Base-by-base conservation (phyloP, 1,140 invertebrate genomes). In the Heliothis virescens region DNA sequence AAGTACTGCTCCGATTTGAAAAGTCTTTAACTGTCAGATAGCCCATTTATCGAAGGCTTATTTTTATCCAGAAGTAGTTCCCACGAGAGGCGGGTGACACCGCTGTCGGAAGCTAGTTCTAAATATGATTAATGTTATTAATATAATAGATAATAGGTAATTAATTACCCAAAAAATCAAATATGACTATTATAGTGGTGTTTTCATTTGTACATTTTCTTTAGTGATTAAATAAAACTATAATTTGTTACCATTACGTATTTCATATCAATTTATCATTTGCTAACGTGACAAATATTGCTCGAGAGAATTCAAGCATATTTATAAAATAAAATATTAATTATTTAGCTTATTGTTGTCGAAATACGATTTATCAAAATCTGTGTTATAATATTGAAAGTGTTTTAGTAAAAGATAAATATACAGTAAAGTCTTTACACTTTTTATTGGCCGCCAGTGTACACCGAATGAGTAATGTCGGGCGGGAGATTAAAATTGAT, bases 401-500 rank as follows among this genome's bases (percentile, higher is more conserved):
- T 57, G 16, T 57, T 59, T 57, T 57, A 57, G 4, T 18, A 10
- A 9, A 7, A 21, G 55, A 57, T 12, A 12, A 12, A 57, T 57
- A 57, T 9, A n/a, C n/a, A n/a, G n/a, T 63, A 7, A 16, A 62
- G n/a, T 48, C n/a, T 47, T 41, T 47, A 18, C 10, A 11, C 34
- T 15, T 26, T 69, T 52, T 53, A 26, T 11, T 69, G 65, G 4
- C 65, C 65, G 4, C 65, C 48, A 69, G 48, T 69, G 65, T 69
- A 69, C 11, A 52, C 1, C 11, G 16, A 69, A 52, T 53, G 65
- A 53, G 16, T 69, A 26, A 53, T n/a, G 18, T 52, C 47, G 52
- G 12, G 48, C 13, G 65, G 18, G 12, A n/a, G 26, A 52, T 53
- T 69, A 69, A 69, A 69, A 69, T 69, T 69, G 65, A 69, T 69